These are phyloP conservation scores for Atractosteus spatula DNA, from an alignment of 2,113 vertebrate species.

Conservation along the genomic window DNA sequence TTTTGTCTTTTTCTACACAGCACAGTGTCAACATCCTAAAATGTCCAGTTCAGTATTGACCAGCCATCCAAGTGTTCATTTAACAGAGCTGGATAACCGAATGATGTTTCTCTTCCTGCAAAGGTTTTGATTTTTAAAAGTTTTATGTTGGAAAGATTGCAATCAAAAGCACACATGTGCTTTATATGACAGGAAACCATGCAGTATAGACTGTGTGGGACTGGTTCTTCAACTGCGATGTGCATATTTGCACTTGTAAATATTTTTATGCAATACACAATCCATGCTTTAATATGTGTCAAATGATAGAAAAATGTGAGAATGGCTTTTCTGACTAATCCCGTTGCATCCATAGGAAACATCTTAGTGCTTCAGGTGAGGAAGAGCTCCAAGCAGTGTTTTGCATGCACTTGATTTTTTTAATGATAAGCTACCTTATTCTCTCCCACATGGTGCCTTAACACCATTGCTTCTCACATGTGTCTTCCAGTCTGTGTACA, in stretches of 20 bases:
- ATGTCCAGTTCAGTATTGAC: no score
- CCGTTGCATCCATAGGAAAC: not conserved
- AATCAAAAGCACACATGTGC: no score
- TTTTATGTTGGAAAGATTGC: no score
- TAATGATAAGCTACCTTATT: conserved; percentile 74
- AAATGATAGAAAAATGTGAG: not conserved
- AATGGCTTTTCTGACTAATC: not conserved
- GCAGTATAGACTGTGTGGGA: no score
- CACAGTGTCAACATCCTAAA: no score
- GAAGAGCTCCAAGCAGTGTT: not conserved
- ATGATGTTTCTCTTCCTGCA: no score
- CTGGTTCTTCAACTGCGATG: not conserved
- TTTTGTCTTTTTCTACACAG: no score
- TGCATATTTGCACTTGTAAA: conserved; percentile 32
- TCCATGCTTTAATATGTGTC: not conserved
- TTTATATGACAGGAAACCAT: no score
- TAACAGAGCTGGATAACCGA: no score
- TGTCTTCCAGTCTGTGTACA: conserved; percentile 72
- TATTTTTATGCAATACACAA: conserved; percentile 36
- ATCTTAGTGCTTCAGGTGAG: not conserved
- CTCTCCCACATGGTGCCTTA: conserved; percentile 86
- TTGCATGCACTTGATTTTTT: conserved; percentile 32
- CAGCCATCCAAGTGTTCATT: no score
- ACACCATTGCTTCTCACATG: conserved; percentile 57
- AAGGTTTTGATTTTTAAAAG: no score